Evolutionary conservation across 2,888 invertebrate species (phyloP).

Genomic region (Sinelater perroti): DNA sequence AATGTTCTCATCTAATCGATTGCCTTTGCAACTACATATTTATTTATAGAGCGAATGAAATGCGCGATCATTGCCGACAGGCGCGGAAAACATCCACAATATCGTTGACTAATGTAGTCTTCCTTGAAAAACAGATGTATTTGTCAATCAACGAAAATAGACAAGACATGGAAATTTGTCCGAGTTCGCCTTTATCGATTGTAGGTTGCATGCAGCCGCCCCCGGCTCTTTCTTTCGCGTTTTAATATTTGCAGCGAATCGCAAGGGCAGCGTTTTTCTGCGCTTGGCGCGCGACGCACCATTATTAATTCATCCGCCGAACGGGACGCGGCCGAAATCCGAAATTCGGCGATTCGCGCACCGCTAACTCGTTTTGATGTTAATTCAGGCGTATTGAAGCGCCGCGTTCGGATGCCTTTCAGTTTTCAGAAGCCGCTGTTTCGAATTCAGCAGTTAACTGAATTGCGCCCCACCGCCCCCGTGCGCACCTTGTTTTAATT

Average conservation of each 20-base stretch:
- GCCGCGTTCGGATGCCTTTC: constrained; percentile 13
- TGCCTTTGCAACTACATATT: no score
- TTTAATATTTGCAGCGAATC: constrained; percentile 17
- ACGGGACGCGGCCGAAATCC: constrained; percentile 16
- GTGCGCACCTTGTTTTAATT: background rate
- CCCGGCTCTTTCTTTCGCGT: no score
- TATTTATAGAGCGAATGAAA: no score
- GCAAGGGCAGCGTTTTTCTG: constrained; percentile 13
- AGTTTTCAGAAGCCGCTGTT: constrained; percentile 19
- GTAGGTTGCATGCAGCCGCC: no score
- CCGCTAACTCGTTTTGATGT: constrained; percentile 23
- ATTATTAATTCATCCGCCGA: constrained; percentile 12
- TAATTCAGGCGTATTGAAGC: constrained; percentile 20
- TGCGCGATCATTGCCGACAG: no score
- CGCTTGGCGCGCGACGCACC: background rate
- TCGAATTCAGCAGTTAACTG: constrained; percentile 17
- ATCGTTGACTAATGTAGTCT: no score
- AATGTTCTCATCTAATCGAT: no score
- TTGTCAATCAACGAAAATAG: no score
- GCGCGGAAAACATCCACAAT: no score
- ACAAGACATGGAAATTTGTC: no score
- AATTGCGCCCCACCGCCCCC: constrained; percentile 11
- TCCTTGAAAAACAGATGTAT: no score
- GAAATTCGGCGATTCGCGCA: constrained; percentile 14
- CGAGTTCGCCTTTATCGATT: no score